Percentiles rank a stretch among this genome's conserved stretches.
These are phyloP conservation scores for Stenolophus ochropezus DNA, from an alignment of 2,888 invertebrate species.

Conservation along the genomic window DNA sequence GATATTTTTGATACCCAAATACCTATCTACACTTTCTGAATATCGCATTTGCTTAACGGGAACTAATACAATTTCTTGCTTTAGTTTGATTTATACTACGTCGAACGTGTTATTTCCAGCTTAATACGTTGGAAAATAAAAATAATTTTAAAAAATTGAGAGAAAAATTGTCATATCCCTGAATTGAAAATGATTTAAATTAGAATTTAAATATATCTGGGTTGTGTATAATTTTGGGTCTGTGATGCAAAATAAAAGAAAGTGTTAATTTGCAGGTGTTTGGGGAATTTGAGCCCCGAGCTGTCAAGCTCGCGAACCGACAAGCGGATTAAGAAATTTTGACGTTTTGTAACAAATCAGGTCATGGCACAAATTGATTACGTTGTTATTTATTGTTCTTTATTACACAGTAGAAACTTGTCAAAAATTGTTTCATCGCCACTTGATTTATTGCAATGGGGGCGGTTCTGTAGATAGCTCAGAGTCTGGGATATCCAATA, in stretches of 20 bases:
- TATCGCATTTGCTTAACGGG: no score
- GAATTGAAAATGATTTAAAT: no score
- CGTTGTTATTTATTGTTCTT: conserved; percentile 43
- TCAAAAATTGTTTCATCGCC: conserved; percentile 39
- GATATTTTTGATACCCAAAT: no score
- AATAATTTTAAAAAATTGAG: no score
- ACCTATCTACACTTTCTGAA: no score
- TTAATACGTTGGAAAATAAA: no score
- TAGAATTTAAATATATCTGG: no score
- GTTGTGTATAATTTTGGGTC: neutral
- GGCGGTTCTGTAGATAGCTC: conserved; percentile 1
- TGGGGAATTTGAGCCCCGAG: neutral
- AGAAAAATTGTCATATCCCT: no score
- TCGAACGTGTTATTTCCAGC: no score
- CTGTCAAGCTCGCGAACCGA: neutral
- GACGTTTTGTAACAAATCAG: conserved; percentile 42
- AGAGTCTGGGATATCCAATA: neutral
- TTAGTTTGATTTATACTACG: no score
- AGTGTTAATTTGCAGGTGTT: neutral
- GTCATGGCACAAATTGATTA: conserved; percentile 42
- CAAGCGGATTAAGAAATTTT: conserved; percentile 37
- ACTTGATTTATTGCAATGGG: conserved; percentile 35
- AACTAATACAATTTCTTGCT: no score
- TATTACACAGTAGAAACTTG: conserved; percentile 42
- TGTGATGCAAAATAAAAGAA: neutral